Evolutionary conservation across 1,140 invertebrate genomes (phyloP).

Genomic region (Diorhabda sublineata): DNA sequence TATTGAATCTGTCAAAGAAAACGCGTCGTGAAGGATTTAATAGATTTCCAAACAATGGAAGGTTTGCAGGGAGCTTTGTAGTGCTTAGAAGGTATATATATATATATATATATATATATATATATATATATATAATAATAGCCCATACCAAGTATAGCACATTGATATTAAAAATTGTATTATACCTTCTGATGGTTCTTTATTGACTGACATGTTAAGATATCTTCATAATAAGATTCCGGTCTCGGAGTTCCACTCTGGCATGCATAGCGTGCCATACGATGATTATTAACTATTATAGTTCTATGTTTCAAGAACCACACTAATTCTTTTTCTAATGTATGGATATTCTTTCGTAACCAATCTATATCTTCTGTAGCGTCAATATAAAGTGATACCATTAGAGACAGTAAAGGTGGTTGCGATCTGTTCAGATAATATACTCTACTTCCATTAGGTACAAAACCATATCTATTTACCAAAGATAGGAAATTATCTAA

Average conservation of each 20-base stretch:
- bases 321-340: slow-evolving; percentile 65
- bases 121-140: too few species aligned
- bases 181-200: slow-evolving; percentile 16
- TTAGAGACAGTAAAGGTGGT: slow-evolving; percentile 75
- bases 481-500: slow-evolving; percentile 71
- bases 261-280: slow-evolving; percentile 57
- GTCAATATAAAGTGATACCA: slow-evolving; percentile 69
- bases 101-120: too few species aligned
- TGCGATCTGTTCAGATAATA: slow-evolving; percentile 78
- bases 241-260: slow-evolving; percentile 68
- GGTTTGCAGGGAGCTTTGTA: too few species aligned
- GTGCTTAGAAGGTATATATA: too few species aligned
- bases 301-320: slow-evolving; percentile 61
- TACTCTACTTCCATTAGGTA: slow-evolving; percentile 66
- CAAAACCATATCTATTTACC: slow-evolving; percentile 57
- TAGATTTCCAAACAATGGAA: too few species aligned
- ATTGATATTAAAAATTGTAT: too few species aligned
- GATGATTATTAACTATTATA: slow-evolving; percentile 54
- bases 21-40: too few species aligned
- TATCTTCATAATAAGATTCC: slow-evolving; percentile 68
- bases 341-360: slow-evolving; percentile 54
- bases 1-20: too few species aligned
- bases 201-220: slow-evolving; percentile 38
- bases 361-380: slow-evolving; percentile 64
- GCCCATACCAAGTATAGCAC: too few species aligned